Evolutionary conservation across 1,140 invertebrate species (phyloP).

Genomic region (Caenorhabditis remanei): DNA sequence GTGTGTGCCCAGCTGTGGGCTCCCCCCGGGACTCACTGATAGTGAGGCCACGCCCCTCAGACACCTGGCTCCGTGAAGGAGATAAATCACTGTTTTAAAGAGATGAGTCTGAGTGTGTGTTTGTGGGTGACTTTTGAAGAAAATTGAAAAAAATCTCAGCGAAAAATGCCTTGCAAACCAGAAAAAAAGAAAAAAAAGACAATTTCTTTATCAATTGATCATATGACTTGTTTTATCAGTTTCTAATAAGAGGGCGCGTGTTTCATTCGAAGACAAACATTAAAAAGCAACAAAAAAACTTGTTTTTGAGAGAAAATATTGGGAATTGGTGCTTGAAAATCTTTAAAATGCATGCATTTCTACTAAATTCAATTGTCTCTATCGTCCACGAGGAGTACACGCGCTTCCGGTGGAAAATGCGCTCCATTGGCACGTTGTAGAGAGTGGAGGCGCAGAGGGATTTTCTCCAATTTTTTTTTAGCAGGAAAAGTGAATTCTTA

Average conservation of each 20-base stretch:
- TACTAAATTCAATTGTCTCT: background rate
- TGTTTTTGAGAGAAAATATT: background rate
- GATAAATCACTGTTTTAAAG: constrained; percentile 32
- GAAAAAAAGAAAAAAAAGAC: too few relatives aligned
- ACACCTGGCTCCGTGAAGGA: constrained; percentile 9
- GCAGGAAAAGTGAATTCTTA: background rate
- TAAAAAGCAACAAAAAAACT: background rate
- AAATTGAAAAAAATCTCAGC: background rate
- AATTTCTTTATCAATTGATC: background rate
- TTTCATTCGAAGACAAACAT: background rate
- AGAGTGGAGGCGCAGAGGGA: background rate
- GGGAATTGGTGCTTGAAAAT: background rate
- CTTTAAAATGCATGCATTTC: background rate
- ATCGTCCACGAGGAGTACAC: constrained; percentile 11
- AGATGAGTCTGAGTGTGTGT: too few relatives aligned
- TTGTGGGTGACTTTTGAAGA: constrained; percentile 17
- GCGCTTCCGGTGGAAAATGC: background rate
- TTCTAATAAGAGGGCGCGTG: background rate
- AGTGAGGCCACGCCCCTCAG: background rate
- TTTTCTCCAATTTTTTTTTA: background rate
- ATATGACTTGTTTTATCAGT: constrained; percentile 22
- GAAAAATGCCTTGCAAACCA: too few relatives aligned
- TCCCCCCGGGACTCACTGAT: background rate
- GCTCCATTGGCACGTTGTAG: background rate
- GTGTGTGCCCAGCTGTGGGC: constrained; percentile 11